A percentile compares a stretch with the other conserved stretches of the same genome.
These are phyloP conservation scores for Serrognathus titanus DNA, from an alignment of 2,888 invertebrate genomes.

Conservation along the genomic window DNA sequence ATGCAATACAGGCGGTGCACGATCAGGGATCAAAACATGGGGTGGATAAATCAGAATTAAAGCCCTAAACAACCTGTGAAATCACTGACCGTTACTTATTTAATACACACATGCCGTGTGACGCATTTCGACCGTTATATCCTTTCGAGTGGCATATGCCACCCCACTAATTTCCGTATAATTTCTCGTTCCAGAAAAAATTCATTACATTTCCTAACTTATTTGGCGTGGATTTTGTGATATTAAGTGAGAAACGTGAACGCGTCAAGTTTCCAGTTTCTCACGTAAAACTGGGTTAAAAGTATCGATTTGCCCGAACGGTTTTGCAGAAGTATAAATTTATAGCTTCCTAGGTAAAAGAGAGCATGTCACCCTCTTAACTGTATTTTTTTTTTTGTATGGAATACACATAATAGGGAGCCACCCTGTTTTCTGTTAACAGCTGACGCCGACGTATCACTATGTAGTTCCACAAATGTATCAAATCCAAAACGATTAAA, in stretches of 20 bases:
- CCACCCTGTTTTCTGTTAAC: too few species aligned
- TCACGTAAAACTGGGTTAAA: constrained; percentile 14
- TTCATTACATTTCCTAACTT: not conserved
- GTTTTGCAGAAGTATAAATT: constrained; percentile 14
- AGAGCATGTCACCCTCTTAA: constrained; percentile 11
- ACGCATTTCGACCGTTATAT: constrained; percentile 17
- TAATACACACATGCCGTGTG: constrained; percentile 12
- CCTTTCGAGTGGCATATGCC: constrained; percentile 11
- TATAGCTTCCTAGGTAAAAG: constrained; percentile 12
- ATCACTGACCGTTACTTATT: constrained; percentile 18
- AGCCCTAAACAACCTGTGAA: constrained; percentile 14
- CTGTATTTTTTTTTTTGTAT: constrained; percentile 11
- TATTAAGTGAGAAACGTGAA: too few species aligned
- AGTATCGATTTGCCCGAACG: constrained; percentile 9
- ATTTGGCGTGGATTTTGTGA: too few species aligned
- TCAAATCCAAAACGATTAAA: not conserved
- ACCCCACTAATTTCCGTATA: not conserved
- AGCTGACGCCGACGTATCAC: too few species aligned
- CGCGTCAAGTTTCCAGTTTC: too few species aligned
- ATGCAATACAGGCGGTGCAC: too few species aligned
- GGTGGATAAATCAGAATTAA: constrained; percentile 7
- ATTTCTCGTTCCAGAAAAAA: not conserved
- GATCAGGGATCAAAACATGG: too few species aligned
- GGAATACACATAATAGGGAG: too few species aligned
- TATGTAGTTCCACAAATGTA: too few species aligned